Conservation (phyloP, 2,113 vertebrate genomes). For the Notarius quadriscutis region DNA sequence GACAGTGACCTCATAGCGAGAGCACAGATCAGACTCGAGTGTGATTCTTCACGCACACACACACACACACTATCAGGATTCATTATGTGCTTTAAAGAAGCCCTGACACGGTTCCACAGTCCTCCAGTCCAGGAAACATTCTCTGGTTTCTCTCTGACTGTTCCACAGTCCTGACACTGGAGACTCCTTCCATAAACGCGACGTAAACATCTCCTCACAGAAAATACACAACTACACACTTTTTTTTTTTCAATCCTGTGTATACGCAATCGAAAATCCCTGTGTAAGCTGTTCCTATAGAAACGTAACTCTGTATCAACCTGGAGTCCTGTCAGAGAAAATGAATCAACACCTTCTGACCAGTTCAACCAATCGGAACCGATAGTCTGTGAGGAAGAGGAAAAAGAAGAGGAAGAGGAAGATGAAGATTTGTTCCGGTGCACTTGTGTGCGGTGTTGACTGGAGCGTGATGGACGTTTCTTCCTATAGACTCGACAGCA, state of each 20-base stretch:
- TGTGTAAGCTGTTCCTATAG: not conserved
- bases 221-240: not conserved
- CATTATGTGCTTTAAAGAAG: not conserved
- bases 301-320: not conserved
- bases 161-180: not conserved
- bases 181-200: not conserved
- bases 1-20: conserved; percentile 57
- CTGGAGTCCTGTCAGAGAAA: not conserved
- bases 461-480: not conserved
- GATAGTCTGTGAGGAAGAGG: not conserved
- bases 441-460: not conserved
- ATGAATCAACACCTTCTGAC: not conserved
- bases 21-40: conserved; percentile 53
- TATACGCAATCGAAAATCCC: not conserved
- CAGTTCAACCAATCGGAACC: not conserved
- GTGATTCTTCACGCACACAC: not conserved
- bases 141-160: not conserved
- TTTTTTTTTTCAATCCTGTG: not conserved
- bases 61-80: conserved; percentile 10
- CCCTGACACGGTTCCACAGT: not conserved
- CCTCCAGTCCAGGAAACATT: not conserved
- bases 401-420: not conserved
- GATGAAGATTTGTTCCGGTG: not conserved
- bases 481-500: conserved; percentile 14
- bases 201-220: not conserved